A percentile compares a stretch with the other conserved stretches of the same genome.
Conservation (phyloP, 2,888 invertebrate species). For the Plebejus anna region DNA sequence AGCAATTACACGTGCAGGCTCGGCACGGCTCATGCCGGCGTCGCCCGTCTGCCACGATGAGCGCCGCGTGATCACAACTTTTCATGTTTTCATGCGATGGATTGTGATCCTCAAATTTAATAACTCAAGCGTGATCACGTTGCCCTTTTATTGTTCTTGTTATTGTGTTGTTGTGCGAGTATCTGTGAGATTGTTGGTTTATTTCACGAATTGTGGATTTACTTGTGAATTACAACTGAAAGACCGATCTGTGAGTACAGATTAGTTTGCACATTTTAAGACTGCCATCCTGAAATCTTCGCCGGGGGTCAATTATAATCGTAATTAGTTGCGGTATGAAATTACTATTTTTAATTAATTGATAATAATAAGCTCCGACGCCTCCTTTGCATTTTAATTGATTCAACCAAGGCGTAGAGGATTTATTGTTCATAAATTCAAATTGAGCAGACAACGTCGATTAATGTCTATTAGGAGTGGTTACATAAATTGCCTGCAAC, state of each 20-base stretch:
- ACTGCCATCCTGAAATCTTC: not conserved
- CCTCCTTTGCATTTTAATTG: slow-evolving; percentile 25
- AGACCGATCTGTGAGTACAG: not conserved
- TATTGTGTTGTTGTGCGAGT: not conserved
- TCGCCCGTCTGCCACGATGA: not conserved
- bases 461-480: slow-evolving; percentile 35
- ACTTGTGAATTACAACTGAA: not conserved
- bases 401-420: not conserved
- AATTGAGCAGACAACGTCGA: slow-evolving; percentile 32
- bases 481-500: slow-evolving; percentile 40
- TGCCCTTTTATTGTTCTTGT: not conserved
- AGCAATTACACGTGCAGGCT: not conserved
- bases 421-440: slow-evolving; percentile 29
- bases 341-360: not conserved
- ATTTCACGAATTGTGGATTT: not conserved
- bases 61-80: slow-evolving; percentile 3
- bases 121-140: not conserved
- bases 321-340: not conserved
- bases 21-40: not conserved
- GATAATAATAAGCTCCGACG: not conserved
- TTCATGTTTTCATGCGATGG: slow-evolving; percentile 9
- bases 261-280: not conserved
- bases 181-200: not conserved
- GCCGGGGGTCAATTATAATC: not conserved
- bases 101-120: not conserved